phyloP scores from a whole-genome alignment of 2,888 invertebrate genomes.

The Thera obeliscata region DNA sequence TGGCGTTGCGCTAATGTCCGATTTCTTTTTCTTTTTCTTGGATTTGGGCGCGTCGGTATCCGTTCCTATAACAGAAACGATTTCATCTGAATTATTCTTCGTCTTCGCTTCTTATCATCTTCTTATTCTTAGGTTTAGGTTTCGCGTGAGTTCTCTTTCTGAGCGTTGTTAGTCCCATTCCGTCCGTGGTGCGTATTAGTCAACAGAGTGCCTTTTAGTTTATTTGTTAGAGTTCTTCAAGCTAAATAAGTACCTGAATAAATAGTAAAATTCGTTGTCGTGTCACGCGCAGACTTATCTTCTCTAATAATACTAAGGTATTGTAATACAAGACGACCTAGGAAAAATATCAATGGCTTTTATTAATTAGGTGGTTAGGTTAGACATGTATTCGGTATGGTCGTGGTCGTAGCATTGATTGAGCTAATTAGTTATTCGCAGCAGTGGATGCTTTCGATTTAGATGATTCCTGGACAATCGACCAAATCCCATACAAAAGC shows the following conservation, averaged over 20 bases:
- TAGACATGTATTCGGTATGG: too few relatives aligned
- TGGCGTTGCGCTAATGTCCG: slow-evolving; percentile 74
- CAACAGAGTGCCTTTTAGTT: background rate
- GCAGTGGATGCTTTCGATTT: too few relatives aligned
- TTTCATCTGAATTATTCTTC: slow-evolving; percentile 73
- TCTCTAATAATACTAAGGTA: too few relatives aligned
- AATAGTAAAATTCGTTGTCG: background rate
- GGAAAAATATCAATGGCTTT: too few relatives aligned
- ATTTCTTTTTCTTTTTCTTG: slow-evolving; percentile 75
- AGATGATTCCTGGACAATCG: too few relatives aligned
- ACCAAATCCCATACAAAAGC: too few relatives aligned
- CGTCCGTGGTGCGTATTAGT: slow-evolving; percentile 19
- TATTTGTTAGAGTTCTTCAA: background rate
- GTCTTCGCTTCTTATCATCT: slow-evolving; percentile 55
- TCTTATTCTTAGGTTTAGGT: slow-evolving; percentile 37
- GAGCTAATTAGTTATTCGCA: too few relatives aligned
- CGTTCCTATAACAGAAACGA: slow-evolving; percentile 82
- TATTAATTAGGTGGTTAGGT: too few relatives aligned
- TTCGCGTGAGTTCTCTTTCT: slow-evolving; percentile 36
- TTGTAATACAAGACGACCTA: too few relatives aligned
- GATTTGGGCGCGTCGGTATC: slow-evolving; percentile 67
- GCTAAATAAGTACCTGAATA: background rate
- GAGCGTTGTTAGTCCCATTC: slow-evolving; percentile 18
- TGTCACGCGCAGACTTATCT: background rate
- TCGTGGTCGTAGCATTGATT: too few relatives aligned